phyloP scores from a whole-genome alignment of 2,113 vertebrate genomes.

The Eolophus roseicapilla region DNA sequence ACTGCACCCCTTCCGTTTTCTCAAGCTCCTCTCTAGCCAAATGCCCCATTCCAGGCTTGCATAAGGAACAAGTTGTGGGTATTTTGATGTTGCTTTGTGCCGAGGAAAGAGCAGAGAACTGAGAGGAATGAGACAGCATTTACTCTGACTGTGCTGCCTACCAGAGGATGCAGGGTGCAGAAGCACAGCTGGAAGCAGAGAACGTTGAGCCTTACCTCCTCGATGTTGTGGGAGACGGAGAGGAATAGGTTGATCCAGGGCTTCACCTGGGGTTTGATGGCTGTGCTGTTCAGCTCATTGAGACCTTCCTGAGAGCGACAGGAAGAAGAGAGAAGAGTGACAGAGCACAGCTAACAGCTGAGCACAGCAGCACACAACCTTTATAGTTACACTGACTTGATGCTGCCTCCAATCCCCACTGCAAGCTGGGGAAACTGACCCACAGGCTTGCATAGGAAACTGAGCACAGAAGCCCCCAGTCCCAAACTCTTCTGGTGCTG shows the following conservation, averaged over 20 bases:
- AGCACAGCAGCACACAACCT: neutral
- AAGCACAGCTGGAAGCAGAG: neutral
- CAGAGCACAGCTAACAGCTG: neutral
- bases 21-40: neutral
- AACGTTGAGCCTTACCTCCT: slow-evolving; percentile 82
- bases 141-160: neutral
- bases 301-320: slow-evolving; percentile 86
- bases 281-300: slow-evolving; percentile 88
- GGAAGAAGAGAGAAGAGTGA: neutral
- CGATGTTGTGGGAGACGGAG: slow-evolving; percentile 95
- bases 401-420: neutral
- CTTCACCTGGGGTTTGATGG: slow-evolving; percentile 95
- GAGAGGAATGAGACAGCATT: neutral
- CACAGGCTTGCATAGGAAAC: neutral
- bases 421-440: neutral
- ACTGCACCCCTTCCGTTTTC: fast-evolving
- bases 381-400: neutral
- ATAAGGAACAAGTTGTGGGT: neutral
- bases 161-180: neutral
- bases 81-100: neutral
- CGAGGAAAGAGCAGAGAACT: neutral
- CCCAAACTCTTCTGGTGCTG: fast-evolving
- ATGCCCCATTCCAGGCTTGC: fast-evolving
- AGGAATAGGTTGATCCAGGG: slow-evolving; percentile 97
- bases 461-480: neutral